These are phyloP conservation scores for Nansenia antarctica DNA, from an alignment of 2,113 vertebrate genomes.

Conservation along the genomic window DNA sequence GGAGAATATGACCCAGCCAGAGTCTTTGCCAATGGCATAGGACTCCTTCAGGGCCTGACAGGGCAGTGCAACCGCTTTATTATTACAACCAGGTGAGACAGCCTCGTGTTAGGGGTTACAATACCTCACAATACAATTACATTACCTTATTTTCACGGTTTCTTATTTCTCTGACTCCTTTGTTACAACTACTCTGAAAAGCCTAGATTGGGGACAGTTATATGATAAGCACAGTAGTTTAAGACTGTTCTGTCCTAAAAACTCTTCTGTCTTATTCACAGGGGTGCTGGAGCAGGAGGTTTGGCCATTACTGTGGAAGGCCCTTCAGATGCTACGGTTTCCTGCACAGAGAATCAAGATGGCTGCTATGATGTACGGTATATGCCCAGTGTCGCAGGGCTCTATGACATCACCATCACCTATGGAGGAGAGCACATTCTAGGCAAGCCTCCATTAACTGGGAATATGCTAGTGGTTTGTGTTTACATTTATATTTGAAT, in stretches of 20 bases:
- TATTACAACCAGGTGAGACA: constrained; percentile 76
- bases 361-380: constrained; percentile 83
- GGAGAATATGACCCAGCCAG: constrained; percentile 79
- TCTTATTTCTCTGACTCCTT: background rate
- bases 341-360: constrained; percentile 84
- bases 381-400: constrained; percentile 77
- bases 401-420: constrained; percentile 83
- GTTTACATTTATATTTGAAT: too few relatives aligned
- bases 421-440: constrained; percentile 81
- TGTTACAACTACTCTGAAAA: too few relatives aligned
- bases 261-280: constrained; percentile 47
- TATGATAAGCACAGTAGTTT: too few relatives aligned
- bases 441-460: constrained; percentile 60
- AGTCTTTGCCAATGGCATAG: constrained; percentile 78
- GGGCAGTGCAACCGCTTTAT: constrained; percentile 79
- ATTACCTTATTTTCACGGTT: background rate
- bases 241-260: background rate
- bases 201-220: too few relatives aligned
- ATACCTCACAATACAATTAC: background rate
- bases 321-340: constrained; percentile 85
- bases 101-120: background rate
- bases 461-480: background rate
- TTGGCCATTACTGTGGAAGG: constrained; percentile 86
- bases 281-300: constrained; percentile 82
- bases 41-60: constrained; percentile 77